These are phyloP conservation scores for Aegotheles bennettii DNA, from an alignment of 2,113 vertebrate genomes.

Conservation along the genomic window DNA sequence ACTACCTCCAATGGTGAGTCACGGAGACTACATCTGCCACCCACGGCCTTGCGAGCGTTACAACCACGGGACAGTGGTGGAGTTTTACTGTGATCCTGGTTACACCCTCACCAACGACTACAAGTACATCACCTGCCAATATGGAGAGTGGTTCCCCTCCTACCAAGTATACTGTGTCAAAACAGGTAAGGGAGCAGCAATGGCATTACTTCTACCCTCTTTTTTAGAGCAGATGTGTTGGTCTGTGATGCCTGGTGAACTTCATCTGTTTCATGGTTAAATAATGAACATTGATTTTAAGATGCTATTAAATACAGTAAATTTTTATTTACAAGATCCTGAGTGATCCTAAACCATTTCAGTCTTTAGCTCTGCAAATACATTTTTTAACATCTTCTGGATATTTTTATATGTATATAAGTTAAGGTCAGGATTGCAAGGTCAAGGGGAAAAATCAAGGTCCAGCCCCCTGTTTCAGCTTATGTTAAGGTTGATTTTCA, in stretches of 20 bases:
- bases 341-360: background rate
- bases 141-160: constrained; percentile 85
- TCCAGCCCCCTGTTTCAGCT: background rate
- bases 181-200: constrained; percentile 68
- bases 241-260: background rate
- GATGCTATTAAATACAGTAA: background rate
- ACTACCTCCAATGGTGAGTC: constrained; percentile 82
- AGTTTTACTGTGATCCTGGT: constrained; percentile 86
- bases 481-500: background rate
- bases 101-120: constrained; percentile 86
- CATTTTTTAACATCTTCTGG: background rate
- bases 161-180: constrained; percentile 83
- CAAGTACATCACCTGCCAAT: constrained; percentile 88
- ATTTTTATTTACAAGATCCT: background rate
- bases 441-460: background rate
- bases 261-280: background rate
- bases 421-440: background rate
- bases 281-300: background rate
- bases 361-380: background rate
- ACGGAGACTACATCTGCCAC: constrained; percentile 87
- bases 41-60: constrained; percentile 84
- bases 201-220: background rate
- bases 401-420: background rate
- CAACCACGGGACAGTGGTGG: constrained; percentile 84
- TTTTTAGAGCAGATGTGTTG: background rate